Evolutionary conservation across 2,888 invertebrate genomes (phyloP).

Genomic region (Apotomis capreana): DNA sequence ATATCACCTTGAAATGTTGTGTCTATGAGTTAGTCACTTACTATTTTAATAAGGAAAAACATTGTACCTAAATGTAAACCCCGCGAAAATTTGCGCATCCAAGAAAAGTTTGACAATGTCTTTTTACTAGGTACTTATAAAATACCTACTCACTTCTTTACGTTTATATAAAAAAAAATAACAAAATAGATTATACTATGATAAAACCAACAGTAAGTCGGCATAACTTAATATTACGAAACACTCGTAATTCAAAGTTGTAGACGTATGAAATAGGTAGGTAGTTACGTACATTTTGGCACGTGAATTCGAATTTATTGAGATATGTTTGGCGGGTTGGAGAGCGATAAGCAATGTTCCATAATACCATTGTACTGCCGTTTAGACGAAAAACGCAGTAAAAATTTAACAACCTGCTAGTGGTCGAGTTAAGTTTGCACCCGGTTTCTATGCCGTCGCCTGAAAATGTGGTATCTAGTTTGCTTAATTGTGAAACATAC

Average conservation of each 20-base stretch:
- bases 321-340: slow-evolving; percentile 36
- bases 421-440: neutral
- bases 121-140: too few species aligned
- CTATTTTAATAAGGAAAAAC: too few species aligned
- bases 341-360: slow-evolving; percentile 36
- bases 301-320: slow-evolving; percentile 34
- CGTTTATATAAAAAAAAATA: slow-evolving; percentile 9
- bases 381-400: slow-evolving; percentile 15
- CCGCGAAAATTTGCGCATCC: too few species aligned
- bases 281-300: slow-evolving; percentile 28
- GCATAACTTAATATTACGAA: slow-evolving; percentile 19
- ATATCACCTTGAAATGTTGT: too few species aligned
- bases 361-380: slow-evolving; percentile 40
- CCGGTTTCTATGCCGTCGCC: neutral
- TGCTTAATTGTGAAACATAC: neutral
- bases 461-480: neutral
- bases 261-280: slow-evolving; percentile 8
- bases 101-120: too few species aligned
- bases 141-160: neutral
- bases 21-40: too few species aligned
- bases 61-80: too few species aligned
- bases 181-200: neutral
- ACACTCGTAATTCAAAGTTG: slow-evolving; percentile 24
- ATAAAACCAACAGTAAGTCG: neutral
- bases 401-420: neutral